Evolutionary conservation across 30 jellyfish, hydroid and myxozoan species (phyloP).

Genomic region (Morbakka virulenta): DNA sequence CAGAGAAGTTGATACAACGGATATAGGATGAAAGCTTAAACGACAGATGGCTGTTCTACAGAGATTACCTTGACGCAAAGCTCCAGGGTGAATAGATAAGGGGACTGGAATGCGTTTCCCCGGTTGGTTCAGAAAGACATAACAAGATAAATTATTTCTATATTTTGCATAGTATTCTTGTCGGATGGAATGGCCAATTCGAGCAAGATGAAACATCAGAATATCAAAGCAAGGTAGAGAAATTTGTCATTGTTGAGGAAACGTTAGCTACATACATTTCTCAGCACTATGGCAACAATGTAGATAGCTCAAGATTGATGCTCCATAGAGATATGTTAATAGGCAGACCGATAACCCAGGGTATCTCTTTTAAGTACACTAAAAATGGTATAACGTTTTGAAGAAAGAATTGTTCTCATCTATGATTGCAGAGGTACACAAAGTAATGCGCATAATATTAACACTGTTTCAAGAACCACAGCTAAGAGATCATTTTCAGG

Average conservation of each 20-base stretch:
- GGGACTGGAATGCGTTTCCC: slow-evolving; percentile 32
- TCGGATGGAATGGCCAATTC: slow-evolving; percentile 38
- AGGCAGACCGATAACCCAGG: background rate
- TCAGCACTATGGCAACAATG: slow-evolving; percentile 29
- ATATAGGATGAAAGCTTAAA: slow-evolving; percentile 18
- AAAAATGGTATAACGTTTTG: background rate
- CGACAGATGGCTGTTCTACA: slow-evolving; percentile 23
- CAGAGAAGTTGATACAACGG: slow-evolving; percentile 24
- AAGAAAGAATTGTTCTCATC: background rate
- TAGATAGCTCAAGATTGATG: slow-evolving; percentile 7
- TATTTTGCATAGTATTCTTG: slow-evolving; percentile 3
- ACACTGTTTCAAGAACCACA: background rate
- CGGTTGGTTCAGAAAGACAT: slow-evolving; percentile 27
- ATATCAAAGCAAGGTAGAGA: slow-evolving; percentile 21
- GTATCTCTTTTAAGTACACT: background rate
- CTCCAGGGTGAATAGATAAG: slow-evolving; percentile 27
- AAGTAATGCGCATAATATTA: background rate
- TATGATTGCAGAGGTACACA: background rate
- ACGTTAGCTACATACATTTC: slow-evolving; percentile 12
- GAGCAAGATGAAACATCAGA: slow-evolving; percentile 51
- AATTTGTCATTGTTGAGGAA: slow-evolving; percentile 36
- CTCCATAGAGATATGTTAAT: slow-evolving; percentile 3
- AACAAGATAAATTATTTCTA: background rate
- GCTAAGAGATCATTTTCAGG: slow-evolving; percentile 5
- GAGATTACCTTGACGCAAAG: slow-evolving; percentile 28